Percentiles rank a stretch among this genome's conserved stretches.
Conservation (phyloP, 1,140 invertebrate genomes). For the Ceratina japonica region DNA sequence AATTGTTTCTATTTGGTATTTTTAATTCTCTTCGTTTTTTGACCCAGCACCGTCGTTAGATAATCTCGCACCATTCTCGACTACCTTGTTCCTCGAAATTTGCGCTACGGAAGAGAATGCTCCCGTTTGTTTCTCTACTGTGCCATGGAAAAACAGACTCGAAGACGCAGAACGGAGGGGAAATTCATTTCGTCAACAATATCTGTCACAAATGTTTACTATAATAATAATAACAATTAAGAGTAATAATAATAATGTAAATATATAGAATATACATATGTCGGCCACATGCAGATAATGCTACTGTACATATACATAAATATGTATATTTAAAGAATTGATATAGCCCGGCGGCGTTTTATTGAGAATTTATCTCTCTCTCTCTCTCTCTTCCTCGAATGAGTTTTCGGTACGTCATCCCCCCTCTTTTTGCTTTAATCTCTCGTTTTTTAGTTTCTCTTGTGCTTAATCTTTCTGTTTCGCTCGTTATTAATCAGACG, state of each 20-base stretch:
- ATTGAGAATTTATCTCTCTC: slow-evolving; percentile 73
- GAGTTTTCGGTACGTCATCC: slow-evolving; percentile 65
- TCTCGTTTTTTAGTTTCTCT: slow-evolving; percentile 46
- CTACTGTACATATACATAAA: slow-evolving; percentile 57
- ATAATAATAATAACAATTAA: slow-evolving; percentile 16
- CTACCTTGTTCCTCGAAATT: slow-evolving; percentile 36
- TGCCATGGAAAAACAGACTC: slow-evolving; percentile 56
- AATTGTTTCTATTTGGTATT: neutral
- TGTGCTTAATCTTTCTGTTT: neutral
- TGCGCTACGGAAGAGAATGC: neutral
- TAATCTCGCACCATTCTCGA: slow-evolving; percentile 39
- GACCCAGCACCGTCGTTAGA: slow-evolving; percentile 26
- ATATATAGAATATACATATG: slow-evolving; percentile 48
- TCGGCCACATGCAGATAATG: slow-evolving; percentile 59
- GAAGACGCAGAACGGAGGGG: slow-evolving; percentile 68
- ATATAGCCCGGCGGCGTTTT: slow-evolving; percentile 78
- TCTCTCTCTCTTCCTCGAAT: slow-evolving; percentile 27
- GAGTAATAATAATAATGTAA: neutral
- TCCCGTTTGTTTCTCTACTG: too few species aligned
- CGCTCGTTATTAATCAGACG: neutral
- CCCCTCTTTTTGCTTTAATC: slow-evolving; percentile 78
- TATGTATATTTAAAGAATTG: slow-evolving; percentile 48
- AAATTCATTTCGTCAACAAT: slow-evolving; percentile 58
- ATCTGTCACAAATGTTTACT: neutral
- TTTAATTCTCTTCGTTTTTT: neutral